phyloP scores from a whole-genome alignment of 2,888 invertebrate genomes.

The Lepidochrysops patricia region DNA sequence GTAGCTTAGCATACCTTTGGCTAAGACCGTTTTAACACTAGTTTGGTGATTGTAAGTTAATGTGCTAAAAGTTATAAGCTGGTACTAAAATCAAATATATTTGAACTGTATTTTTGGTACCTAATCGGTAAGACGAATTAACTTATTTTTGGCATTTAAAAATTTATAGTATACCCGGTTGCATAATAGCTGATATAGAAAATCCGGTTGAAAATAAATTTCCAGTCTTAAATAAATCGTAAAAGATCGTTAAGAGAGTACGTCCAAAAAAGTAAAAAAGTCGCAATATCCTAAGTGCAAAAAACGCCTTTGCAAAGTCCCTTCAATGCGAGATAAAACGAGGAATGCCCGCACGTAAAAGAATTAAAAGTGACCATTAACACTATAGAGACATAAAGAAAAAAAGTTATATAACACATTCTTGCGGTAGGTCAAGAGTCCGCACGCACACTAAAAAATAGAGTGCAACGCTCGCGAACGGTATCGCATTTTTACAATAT shows the following conservation, averaged over 20 bases:
- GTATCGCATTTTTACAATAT: slow-evolving; percentile 48
- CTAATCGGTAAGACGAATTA: no score
- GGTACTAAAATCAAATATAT: no score
- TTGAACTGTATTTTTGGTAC: no score
- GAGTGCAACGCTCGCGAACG: slow-evolving; percentile 50
- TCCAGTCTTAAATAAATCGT: not conserved
- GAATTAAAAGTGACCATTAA: slow-evolving; percentile 13
- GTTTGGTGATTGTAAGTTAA: no score
- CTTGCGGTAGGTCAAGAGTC: slow-evolving; percentile 41
- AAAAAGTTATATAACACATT: slow-evolving; percentile 46
- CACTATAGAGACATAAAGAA: slow-evolving; percentile 21
- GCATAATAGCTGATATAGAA: no score
- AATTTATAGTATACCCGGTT: no score
- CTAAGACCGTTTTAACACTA: no score
- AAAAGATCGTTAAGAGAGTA: not conserved
- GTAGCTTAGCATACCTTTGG: no score
- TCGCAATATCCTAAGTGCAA: not conserved
- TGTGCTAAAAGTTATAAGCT: no score
- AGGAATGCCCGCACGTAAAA: not conserved
- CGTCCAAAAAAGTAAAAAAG: no score
- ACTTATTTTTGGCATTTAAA: no score
- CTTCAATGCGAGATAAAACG: not conserved
- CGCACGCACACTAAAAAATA: slow-evolving; percentile 29
- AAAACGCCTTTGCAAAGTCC: not conserved
- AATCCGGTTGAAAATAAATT: no score